phyloP scores from a whole-genome alignment of 1,140 invertebrate genomes.

The Alviniconcha marisindica region DNA sequence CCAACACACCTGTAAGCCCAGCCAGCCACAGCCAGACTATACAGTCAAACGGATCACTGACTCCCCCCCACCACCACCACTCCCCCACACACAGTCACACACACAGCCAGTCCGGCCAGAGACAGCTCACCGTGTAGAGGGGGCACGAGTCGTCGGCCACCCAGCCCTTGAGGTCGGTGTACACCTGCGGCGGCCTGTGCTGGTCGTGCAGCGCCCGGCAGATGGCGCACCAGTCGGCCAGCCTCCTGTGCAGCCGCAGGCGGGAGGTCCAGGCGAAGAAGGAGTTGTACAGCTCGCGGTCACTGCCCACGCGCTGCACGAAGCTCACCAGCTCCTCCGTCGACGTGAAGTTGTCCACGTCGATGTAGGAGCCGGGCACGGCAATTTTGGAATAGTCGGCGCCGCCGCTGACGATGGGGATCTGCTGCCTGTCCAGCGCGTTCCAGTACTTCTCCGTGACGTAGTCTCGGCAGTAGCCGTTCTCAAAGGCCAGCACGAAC shows the following conservation, averaged over 20 bases:
- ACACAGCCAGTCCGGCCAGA: not conserved
- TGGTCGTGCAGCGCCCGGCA: conserved; percentile 53
- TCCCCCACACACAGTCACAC: conserved; percentile 17
- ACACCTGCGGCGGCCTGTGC: conserved; percentile 47
- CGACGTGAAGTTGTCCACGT: conserved; percentile 94
- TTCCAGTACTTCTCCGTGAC: conserved; percentile 73
- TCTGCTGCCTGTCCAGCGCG: conserved; percentile 50
- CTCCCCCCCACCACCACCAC: conserved; percentile 2
- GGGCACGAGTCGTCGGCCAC: conserved; percentile 48
- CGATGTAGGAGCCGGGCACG: conserved; percentile 88
- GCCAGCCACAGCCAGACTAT: not conserved
- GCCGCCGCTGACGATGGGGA: conserved; percentile 65
- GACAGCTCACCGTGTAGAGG: conserved; percentile 3
- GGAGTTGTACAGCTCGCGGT: conserved; percentile 65
- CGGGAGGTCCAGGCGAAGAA: conserved; percentile 66
- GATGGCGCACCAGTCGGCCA: conserved; percentile 40
- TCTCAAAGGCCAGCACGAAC: conserved; percentile 82
- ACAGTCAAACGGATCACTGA: no score
- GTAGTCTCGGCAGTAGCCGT: conserved; percentile 72
- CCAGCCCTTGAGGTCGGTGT: conserved; percentile 57
- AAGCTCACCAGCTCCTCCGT: conserved; percentile 91
- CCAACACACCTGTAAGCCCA: not conserved
- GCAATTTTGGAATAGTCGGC: conserved; percentile 67
- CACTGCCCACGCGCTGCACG: conserved; percentile 79
- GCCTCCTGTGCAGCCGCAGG: conserved; percentile 14